Conservation (phyloP, 2,888 invertebrate genomes). For the Leucania comma region DNA sequence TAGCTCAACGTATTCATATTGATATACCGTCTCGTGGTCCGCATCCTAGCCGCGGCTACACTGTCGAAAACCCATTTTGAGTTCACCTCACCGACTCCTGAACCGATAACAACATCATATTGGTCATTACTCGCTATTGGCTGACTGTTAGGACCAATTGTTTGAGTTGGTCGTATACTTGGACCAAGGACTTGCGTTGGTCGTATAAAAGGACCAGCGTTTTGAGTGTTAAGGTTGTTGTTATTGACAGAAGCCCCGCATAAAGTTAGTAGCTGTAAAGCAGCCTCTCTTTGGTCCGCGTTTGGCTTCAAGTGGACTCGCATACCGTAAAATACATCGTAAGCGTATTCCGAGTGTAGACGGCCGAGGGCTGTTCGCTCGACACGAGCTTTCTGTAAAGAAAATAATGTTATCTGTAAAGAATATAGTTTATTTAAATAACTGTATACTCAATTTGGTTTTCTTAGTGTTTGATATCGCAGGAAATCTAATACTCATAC, state of each 20-base stretch:
- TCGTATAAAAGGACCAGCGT: conserved; percentile 13
- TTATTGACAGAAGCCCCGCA: conserved; percentile 78
- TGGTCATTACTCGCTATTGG: conserved; percentile 8
- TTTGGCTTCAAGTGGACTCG: conserved; percentile 70
- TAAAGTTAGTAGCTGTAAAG: conserved; percentile 73
- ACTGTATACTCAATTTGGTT: too few species aligned
- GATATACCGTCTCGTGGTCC: conserved; percentile 78
- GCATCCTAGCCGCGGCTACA: conserved; percentile 79
- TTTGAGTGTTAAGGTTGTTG: conserved; percentile 47
- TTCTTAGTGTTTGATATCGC: too few species aligned
- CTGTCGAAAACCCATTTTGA: conserved; percentile 87
- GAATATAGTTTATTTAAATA: not conserved
- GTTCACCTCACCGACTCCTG: conserved; percentile 70
- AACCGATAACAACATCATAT: conserved; percentile 77
- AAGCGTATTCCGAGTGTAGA: conserved; percentile 78
- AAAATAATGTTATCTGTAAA: not conserved
- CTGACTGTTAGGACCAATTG: conserved; percentile 24
- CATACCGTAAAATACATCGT: conserved; percentile 82
- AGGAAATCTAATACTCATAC: too few species aligned
- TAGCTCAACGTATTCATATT: conserved; percentile 56
- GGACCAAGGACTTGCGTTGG: conserved; percentile 35
- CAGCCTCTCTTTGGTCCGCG: conserved; percentile 76
- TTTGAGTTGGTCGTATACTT: conserved; percentile 12
- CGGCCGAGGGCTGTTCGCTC: conserved; percentile 79
- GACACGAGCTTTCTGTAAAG: conserved; percentile 82